phyloP scores from a whole-genome alignment of 2,888 invertebrate genomes.

The Xanthorhoe spadicearia region DNA sequence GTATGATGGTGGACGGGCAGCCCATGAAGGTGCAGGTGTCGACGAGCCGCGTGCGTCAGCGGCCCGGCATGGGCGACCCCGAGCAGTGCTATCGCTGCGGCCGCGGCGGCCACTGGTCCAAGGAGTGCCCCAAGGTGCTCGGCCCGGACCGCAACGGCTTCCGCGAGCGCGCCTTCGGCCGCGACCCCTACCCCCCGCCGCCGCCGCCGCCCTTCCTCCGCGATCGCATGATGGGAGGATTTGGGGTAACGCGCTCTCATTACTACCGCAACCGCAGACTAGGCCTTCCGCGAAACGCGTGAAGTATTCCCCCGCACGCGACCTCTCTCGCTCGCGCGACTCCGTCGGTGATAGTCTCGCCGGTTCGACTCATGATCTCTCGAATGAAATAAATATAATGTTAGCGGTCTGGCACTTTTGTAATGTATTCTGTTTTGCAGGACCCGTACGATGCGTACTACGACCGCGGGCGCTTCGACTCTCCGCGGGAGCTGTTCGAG shows the following conservation, averaged over 20 bases:
- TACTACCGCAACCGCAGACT: slow-evolving; percentile 49
- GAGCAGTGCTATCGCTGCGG: slow-evolving; percentile 98
- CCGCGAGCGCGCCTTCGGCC: slow-evolving; percentile 94
- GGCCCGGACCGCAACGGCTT: slow-evolving; percentile 92
- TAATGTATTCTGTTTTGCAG: slow-evolving; percentile 60
- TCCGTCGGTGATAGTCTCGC: slow-evolving; percentile 39
- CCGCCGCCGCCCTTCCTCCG: slow-evolving; percentile 95
- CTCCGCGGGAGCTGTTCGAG: slow-evolving; percentile 91
- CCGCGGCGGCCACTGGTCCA: slow-evolving; percentile 97
- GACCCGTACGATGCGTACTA: slow-evolving; percentile 92
- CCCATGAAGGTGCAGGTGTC: slow-evolving; percentile 97
- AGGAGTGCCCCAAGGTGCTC: slow-evolving; percentile 95
- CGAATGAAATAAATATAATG: not conserved
- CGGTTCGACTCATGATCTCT: slow-evolving; percentile 17
- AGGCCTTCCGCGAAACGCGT: slow-evolving; percentile 68
- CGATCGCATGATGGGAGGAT: slow-evolving; percentile 96
- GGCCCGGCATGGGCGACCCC: slow-evolving; percentile 98
- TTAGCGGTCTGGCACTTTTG: not conserved
- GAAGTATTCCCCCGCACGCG: slow-evolving; percentile 61
- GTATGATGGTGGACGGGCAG: slow-evolving; percentile 95
- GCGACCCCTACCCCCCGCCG: slow-evolving; percentile 95
- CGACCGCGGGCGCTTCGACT: slow-evolving; percentile 90
- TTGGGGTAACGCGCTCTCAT: slow-evolving; percentile 88
- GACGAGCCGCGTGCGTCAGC: slow-evolving; percentile 96
- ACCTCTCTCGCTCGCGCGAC: slow-evolving; percentile 61